Evolutionary conservation across 2,113 vertebrate species (phyloP).

Genomic region (Phylloscopus trochilus): DNA sequence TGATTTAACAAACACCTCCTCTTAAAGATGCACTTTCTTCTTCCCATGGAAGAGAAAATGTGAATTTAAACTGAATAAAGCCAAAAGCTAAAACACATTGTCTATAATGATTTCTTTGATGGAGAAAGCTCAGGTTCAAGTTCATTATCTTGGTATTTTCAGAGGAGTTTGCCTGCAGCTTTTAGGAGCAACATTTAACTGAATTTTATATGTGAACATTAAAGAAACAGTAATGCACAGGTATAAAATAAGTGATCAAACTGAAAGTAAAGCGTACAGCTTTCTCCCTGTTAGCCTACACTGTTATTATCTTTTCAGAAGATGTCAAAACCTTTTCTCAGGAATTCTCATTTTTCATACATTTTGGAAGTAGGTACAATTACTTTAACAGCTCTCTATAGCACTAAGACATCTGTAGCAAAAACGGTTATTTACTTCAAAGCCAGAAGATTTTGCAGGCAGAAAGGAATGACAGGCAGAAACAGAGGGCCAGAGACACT

Average conservation of each 20-base stretch:
- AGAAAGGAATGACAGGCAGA: conserved; percentile 17
- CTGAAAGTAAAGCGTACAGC: conserved; percentile 43
- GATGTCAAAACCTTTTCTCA: conserved; percentile 58
- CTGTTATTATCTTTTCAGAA: conserved; percentile 61
- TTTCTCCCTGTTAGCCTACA: conserved; percentile 52
- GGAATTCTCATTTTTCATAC: conserved; percentile 65
- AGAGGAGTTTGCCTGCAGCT: conserved; percentile 59
- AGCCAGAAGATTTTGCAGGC: conserved; percentile 42
- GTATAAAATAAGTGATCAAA: conserved; percentile 69
- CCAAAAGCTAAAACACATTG: conserved; percentile 61
- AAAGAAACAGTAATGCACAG: conserved; percentile 60
- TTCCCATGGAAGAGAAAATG: conserved; percentile 52
- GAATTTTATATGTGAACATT: conserved; percentile 70
- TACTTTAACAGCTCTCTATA: conserved; percentile 59
- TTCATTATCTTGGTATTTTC: conserved; percentile 77
- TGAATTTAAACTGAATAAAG: conserved; percentile 73
- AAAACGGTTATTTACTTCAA: conserved; percentile 65
- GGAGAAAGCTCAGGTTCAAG: conserved; percentile 70
- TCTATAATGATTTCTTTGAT: conserved; percentile 71
- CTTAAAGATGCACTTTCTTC: conserved; percentile 63
- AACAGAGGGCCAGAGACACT: conserved; percentile 16
- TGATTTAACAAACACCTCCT: conserved; percentile 70
- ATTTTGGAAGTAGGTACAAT: conserved; percentile 62
- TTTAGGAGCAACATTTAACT: conserved; percentile 61
- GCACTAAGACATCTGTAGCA: conserved; percentile 48